Evolutionary conservation across 2,888 invertebrate species (phyloP).

Genomic region (Noctua pronuba): DNA sequence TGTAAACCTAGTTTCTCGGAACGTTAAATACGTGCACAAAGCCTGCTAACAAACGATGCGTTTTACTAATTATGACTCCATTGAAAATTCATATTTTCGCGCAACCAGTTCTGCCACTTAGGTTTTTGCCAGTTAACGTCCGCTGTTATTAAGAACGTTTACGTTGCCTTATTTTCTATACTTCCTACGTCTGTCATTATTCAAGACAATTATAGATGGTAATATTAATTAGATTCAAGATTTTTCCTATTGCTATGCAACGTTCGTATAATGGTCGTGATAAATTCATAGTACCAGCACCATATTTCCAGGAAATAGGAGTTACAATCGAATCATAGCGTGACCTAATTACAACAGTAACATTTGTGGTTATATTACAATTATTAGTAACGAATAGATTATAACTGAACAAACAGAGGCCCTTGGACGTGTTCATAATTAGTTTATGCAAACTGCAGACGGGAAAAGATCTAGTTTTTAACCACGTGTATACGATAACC

Average conservation of each 20-base stretch:
- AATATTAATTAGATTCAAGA: slow-evolving; percentile 65
- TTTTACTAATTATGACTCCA: slow-evolving; percentile 58
- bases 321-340: slow-evolving; percentile 74
- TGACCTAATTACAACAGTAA: slow-evolving; percentile 69
- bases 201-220: slow-evolving; percentile 59
- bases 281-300: slow-evolving; percentile 72
- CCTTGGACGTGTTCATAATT: slow-evolving; percentile 72
- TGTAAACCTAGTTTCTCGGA: slow-evolving; percentile 87
- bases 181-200: slow-evolving; percentile 55
- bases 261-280: slow-evolving; percentile 64
- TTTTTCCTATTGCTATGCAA: slow-evolving; percentile 70
- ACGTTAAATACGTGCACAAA: slow-evolving; percentile 69
- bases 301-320: slow-evolving; percentile 75
- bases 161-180: slow-evolving; percentile 53
- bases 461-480: slow-evolving; percentile 77
- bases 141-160: slow-evolving; percentile 39
- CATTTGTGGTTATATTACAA: slow-evolving; percentile 69
- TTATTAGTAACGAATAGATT: slow-evolving; percentile 71
- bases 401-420: slow-evolving; percentile 71
- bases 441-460: slow-evolving; percentile 74
- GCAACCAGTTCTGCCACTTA: slow-evolving; percentile 31
- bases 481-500: slow-evolving; percentile 80
- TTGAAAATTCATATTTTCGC: slow-evolving; percentile 62
- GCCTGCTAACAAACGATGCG: slow-evolving; percentile 62
- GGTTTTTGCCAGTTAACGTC: slow-evolving; percentile 39